Base-by-base conservation (phyloP, 2,113 vertebrate species). In the Rhea americana region DNA sequence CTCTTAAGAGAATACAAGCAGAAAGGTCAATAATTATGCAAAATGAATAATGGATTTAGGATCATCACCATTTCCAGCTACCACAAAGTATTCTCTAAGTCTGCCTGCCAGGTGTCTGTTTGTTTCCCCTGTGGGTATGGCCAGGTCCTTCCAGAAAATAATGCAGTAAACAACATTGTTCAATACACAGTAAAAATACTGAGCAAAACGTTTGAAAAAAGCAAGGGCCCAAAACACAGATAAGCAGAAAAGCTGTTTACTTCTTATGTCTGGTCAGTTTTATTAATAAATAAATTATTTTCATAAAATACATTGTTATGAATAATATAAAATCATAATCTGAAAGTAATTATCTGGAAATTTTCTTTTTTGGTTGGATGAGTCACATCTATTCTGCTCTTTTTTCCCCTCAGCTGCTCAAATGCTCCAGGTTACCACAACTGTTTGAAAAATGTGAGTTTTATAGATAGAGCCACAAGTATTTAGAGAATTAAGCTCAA, bases 21-120 rank as follows among this genome's bases (percentile, higher is more conserved):
- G 86, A 96, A 97, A 98, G 92, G 95, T 96, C 96, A 97, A 94
- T 84, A 92, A 96, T 97, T 97, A 96, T 89, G 92, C 93, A 97
- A 97, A 97, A 96, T 92, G 96, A 97, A 96, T 95, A 76, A 97
- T 76, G 62, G 75, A 53, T 86, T 97, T 95, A 82, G 90, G 96
- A 77, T 87, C 96, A 92, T 88, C 92, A 76, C 56, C 58, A 50
- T 47, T 94, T 37, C 11, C 92, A 97, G 91, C 91, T 97, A 95
- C 83, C 94, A 61, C 82, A 95, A 82, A 93, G 84, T 83, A 95
- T 85, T 95, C 72, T 92, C 73, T 85, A 79, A 93, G 83, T 72
- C 58, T 83, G 32, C 48, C 86, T 91, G 72, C 91, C 94, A 96
- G 92, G 73, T 95, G 83, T 89, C 68, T 73, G 7, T 9, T 13